These are phyloP conservation scores for Sylvietta virens DNA, from an alignment of 2,113 vertebrate species.

Conservation along the genomic window DNA sequence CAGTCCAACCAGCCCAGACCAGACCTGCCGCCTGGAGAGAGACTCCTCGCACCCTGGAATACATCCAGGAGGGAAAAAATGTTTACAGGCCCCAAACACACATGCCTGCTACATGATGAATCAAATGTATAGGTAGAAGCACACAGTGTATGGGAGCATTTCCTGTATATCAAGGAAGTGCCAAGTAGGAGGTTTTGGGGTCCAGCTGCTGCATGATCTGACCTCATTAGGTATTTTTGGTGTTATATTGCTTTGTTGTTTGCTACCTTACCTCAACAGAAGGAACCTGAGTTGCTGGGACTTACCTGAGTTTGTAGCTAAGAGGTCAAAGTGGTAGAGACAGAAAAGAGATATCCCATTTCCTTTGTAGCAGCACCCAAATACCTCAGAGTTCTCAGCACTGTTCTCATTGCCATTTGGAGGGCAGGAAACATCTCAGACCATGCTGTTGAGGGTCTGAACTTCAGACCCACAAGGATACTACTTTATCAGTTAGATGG, in stretches of 20 bases:
- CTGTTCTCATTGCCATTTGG: neutral
- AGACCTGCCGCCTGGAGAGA: neutral
- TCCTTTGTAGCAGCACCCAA: neutral
- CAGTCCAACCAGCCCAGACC: neutral
- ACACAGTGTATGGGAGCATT: rapidly evolving
- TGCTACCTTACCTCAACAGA: neutral
- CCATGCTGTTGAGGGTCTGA: neutral
- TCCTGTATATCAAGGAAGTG: neutral
- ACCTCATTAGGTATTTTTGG: neutral
- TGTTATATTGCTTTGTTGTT: neutral
- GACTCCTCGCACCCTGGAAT: neutral
- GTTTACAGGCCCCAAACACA: neutral
- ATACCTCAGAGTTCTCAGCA: neutral
- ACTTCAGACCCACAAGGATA: neutral
- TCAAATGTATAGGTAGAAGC: neutral
- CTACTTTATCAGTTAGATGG: neutral
- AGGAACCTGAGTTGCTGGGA: neutral
- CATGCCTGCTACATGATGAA: neutral
- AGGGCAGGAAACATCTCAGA: neutral
- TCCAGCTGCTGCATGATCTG: neutral
- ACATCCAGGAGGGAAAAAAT: neutral
- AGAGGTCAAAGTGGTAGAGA: neutral
- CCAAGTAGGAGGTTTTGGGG: neutral
- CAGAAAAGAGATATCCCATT: neutral
- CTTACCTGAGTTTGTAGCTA: neutral